Evolutionary conservation across 2,888 invertebrate species (phyloP).

Genomic region (Drosophila borborema): DNA sequence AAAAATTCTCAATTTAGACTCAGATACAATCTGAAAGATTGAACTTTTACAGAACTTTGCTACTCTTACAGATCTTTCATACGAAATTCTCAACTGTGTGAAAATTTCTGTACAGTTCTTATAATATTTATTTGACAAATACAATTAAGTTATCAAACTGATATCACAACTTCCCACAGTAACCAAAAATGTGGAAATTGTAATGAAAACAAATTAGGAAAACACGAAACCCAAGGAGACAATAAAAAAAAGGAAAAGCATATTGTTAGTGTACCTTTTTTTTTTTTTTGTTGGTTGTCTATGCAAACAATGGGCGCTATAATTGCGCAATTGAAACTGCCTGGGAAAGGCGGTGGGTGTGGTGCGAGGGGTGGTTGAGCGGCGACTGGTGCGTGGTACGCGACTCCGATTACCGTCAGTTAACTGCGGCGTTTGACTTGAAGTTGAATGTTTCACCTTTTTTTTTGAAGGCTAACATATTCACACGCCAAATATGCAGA

Average conservation of each 20-base stretch:
- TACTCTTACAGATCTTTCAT: background rate
- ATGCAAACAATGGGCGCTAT: conserved; percentile 77
- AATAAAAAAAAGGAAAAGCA: conserved; percentile 50
- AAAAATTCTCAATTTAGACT: no score
- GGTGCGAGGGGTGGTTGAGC: conserved; percentile 18
- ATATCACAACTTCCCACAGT: conserved; percentile 39
- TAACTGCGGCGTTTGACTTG: conserved; percentile 66
- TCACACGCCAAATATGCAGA: conserved; percentile 62
- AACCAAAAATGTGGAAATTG: conserved; percentile 67
- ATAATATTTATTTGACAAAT: background rate
- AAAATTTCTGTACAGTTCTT: background rate
- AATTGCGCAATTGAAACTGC: conserved; percentile 81
- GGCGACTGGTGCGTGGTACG: conserved; percentile 19
- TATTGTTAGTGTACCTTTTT: conserved; percentile 70
- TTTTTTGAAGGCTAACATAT: conserved; percentile 66
- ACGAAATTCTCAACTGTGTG: background rate
- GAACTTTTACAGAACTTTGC: background rate
- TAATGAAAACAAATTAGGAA: conserved; percentile 77
- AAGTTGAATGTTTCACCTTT: conserved; percentile 19
- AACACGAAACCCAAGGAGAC: conserved; percentile 43
- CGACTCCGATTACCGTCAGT: conserved; percentile 71
- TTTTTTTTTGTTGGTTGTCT: conserved; percentile 35
- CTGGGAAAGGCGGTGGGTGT: conserved; percentile 32
- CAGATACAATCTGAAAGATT: background rate
- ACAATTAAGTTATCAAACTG: conserved; percentile 11